phyloP scores from a whole-genome alignment of 2,113 vertebrate species.

The Trogon melanurus region DNA sequence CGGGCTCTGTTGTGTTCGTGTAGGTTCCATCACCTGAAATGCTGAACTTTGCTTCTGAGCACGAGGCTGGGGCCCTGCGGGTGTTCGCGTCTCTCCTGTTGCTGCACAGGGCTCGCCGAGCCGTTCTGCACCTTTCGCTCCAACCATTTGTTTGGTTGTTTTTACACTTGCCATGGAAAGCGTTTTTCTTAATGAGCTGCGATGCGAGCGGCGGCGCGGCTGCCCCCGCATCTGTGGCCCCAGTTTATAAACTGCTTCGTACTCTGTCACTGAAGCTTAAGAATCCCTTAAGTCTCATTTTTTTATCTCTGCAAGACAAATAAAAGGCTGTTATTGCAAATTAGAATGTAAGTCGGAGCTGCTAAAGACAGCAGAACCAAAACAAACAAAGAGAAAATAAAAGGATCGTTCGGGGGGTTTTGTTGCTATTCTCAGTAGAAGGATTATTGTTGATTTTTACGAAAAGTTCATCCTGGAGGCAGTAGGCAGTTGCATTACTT shows the following conservation, averaged over 20 bases:
- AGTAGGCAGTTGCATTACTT: constrained; percentile 47
- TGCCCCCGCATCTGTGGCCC: background rate
- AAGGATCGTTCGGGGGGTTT: background rate
- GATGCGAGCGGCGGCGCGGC: background rate
- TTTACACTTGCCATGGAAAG: background rate
- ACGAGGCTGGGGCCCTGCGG: background rate
- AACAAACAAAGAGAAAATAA: background rate
- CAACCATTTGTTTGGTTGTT: accelerated
- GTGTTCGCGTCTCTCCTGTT: accelerated
- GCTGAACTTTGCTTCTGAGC: accelerated
- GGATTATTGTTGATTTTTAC: constrained; percentile 36
- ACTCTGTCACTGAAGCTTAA: background rate
- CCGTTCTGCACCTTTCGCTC: background rate
- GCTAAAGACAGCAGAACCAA: background rate
- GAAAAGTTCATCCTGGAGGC: constrained; percentile 64
- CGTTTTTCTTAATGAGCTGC: background rate
- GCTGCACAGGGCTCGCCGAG: accelerated
- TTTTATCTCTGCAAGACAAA: background rate
- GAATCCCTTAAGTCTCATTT: background rate
- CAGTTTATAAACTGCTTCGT: background rate
- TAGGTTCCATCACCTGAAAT: accelerated
- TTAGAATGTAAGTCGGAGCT: background rate
- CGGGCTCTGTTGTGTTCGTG: accelerated
- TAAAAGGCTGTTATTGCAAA: constrained; percentile 11
- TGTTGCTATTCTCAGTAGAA: background rate